Evolutionary conservation across 1,140 invertebrate species (phyloP).

Genomic region (Teleogryllus occipitalis): DNA sequence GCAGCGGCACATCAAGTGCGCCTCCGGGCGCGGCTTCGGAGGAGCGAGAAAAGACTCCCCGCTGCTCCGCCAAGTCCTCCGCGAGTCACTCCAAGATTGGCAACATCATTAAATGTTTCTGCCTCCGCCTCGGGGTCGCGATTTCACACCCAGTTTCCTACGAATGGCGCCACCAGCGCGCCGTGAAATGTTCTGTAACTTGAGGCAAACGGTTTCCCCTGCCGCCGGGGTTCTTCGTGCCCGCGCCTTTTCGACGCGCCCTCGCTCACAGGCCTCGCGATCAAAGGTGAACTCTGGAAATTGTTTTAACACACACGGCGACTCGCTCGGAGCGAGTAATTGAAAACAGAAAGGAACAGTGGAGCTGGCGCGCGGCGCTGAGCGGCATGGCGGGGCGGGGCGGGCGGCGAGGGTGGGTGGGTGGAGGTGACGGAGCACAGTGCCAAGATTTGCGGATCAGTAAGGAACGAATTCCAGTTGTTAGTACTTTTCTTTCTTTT

Average conservation of each 20-base stretch:
- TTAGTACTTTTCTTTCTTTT: too few species aligned
- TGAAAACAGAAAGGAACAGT: too few species aligned
- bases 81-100: slow-evolving; percentile 22
- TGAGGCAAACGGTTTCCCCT: slow-evolving; percentile 14
- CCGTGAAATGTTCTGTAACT: slow-evolving; percentile 18
- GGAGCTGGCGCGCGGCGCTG: too few species aligned
- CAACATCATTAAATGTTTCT: slow-evolving; percentile 24
- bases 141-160: slow-evolving; percentile 19
- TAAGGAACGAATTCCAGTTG: too few species aligned
- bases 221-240: too few species aligned
- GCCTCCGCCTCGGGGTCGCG: neutral
- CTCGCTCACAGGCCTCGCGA: too few species aligned
- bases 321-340: slow-evolving; percentile 6
- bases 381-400: too few species aligned
- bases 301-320: slow-evolving; percentile 11
- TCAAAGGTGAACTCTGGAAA: slow-evolving; percentile 16
- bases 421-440: neutral
- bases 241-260: too few species aligned
- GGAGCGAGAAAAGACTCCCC: too few species aligned
- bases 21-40: too few species aligned
- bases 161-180: slow-evolving; percentile 11
- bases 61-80: too few species aligned
- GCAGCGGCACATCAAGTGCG: too few species aligned
- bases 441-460: neutral
- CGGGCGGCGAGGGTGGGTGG: neutral